These are phyloP conservation scores for Isotomurus palustris DNA, from an alignment of 2,888 invertebrate species.

Conservation along the genomic window DNA sequence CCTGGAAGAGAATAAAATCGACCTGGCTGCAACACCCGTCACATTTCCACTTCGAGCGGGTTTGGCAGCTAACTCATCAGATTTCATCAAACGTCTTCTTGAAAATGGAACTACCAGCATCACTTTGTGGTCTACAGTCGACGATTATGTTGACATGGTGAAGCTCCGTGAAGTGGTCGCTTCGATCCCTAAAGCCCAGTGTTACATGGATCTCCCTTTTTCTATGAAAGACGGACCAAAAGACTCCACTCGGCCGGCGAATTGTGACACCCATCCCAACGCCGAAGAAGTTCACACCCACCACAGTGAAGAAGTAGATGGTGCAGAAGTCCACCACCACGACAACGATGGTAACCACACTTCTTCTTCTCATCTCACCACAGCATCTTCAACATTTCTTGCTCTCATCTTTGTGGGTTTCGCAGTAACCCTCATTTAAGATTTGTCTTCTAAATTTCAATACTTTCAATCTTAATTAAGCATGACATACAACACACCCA, in stretches of 20 bases:
- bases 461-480: too few relatives aligned
- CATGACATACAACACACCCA: too few relatives aligned
- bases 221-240: slow-evolving; percentile 50
- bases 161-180: slow-evolving; percentile 64
- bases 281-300: not conserved
- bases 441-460: too few relatives aligned
- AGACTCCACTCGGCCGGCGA: not conserved
- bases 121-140: slow-evolving; percentile 71
- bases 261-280: not conserved
- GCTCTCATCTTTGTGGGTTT: too few relatives aligned
- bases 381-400: too few relatives aligned
- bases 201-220: slow-evolving; percentile 73
- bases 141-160: slow-evolving; percentile 64
- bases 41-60: slow-evolving; percentile 76
- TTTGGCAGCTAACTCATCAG: slow-evolving; percentile 63
- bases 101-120: slow-evolving; percentile 59
- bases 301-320: not conserved
- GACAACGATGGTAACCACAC: not conserved
- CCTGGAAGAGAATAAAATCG: slow-evolving; percentile 45
- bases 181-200: slow-evolving; percentile 61
- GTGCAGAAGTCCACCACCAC: not conserved
- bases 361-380: too few relatives aligned
- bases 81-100: slow-evolving; percentile 60
- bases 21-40: slow-evolving; percentile 53
- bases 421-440: too few relatives aligned